Percentiles rank a stretch among this genome's conserved stretches.
These are phyloP conservation scores for Drosophila gunungcola DNA, from an alignment of 1,140 invertebrate genomes.

Conservation along the genomic window DNA sequence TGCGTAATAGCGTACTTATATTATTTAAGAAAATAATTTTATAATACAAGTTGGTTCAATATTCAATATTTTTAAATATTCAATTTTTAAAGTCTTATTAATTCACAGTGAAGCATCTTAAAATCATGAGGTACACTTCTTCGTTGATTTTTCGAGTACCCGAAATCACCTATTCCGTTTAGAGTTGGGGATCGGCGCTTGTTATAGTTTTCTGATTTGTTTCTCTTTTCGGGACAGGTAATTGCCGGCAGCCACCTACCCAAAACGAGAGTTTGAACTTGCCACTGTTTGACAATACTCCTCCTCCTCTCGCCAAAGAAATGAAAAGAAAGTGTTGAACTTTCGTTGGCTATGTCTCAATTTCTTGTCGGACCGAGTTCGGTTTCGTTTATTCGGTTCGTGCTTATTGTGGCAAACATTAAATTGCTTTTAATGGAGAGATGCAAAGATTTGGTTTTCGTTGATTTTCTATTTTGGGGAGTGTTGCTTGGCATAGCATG, in stretches of 20 bases:
- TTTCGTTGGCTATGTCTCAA: constrained; percentile 70
- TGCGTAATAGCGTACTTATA: no score
- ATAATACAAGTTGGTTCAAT: no score
- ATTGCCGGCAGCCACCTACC: constrained; percentile 65
- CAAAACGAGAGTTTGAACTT: constrained; percentile 58
- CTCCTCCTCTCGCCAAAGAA: neutral
- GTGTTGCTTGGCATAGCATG: constrained; percentile 11
- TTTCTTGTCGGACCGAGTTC: constrained; percentile 45
- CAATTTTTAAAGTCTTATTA: no score
- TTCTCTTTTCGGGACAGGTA: constrained; percentile 38
- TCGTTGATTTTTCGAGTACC: neutral
- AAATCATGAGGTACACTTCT: no score
- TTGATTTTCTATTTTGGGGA: constrained; percentile 19
- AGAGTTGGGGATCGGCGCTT: constrained; percentile 11
- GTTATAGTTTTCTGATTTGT: constrained; percentile 50
- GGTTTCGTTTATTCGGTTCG: constrained; percentile 37
- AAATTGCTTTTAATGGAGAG: constrained; percentile 73
- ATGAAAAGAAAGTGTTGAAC: constrained; percentile 76
- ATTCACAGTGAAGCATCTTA: no score
- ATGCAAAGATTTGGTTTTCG: constrained; percentile 55
- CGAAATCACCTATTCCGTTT: neutral
- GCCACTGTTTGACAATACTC: constrained; percentile 47
- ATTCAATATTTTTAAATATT: no score
- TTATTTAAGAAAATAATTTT: no score
- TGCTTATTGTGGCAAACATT: constrained; percentile 73